Evolutionary conservation across 2,888 invertebrate species (phyloP), one percentile per base, ranked within the genome.

Genomic region (Geophilus truncorum): DNA sequence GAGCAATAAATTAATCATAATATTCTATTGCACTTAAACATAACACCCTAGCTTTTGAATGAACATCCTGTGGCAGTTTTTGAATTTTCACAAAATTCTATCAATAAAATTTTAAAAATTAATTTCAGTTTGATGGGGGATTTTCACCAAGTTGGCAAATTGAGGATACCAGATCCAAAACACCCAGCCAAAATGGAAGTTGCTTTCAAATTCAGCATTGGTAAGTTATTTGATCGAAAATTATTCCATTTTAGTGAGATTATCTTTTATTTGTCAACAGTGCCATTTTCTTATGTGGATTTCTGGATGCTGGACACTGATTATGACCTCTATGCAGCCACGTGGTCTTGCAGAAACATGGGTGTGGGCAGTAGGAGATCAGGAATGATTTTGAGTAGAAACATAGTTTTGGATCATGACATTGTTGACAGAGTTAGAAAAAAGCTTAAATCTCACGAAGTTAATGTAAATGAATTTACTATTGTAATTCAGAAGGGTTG

Each of bases 301-400:
- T 6, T 32, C 9, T 32, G 32, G 32, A 32, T n/a, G n/a, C n/a
- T 94, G 84, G 89, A 90, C 84, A 93, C 94, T 0, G 94, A 94
- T 85, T 94, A 94, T 85, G 88, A 88, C 0, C 90, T 89, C 0
- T 94, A 92, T 85, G 94, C 93, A 0, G 93, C 91, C 0, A 89
- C 94, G 78, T 94, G 93, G 87, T 93, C 93, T 0, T 94, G 94
- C 84, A 94, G 94, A 86, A 92, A 91, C 85, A 85, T 94, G 15
- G 90, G 91, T 0, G 92, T 94, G 84, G 92, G 92, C 0, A 92
- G 94, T 86, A 89, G 94, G 3, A 91, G 92, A 82, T 93, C 93
- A 0, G 93, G 93, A 0, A 93, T 94, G 79, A 93, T 96, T 83
- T 89, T 94, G n/a, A 93, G 93, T 0, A 90, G 94, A 79, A 90